Base-by-base conservation (phyloP, 2,113 vertebrate genomes). In the Pseudorhombus dupliciocellatus region DNA sequence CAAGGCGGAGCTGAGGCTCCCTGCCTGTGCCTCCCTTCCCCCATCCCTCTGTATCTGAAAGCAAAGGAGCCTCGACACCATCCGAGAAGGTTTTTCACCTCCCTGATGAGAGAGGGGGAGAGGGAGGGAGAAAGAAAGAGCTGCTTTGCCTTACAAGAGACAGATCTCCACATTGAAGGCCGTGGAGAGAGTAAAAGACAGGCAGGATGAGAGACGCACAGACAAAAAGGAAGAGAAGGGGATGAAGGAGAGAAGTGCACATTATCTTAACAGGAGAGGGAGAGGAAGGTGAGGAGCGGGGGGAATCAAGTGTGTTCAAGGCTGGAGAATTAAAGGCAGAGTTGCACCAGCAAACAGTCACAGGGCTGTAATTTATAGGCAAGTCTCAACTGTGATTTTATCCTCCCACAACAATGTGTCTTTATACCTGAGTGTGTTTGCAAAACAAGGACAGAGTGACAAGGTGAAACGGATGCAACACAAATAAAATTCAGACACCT, bases 1-100 rank as follows among this genome's bases (percentile, higher is more conserved):
- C 83, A 64, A 93, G 96, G 95, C 78, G 95, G 95, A 74, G 93
- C 81, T 60, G 75, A 48, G 67, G 65, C 75, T 67, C 70, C 42
- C 73, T 73, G 46, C 77, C 76, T 84, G 71, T 77, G 18, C 66
- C 21, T 22, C 67, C 82, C 84, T 89, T 89, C 81, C 83, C 86
- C 87, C 90, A 79, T 67, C 56, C 73, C 73, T 4, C 76, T 87
- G 79, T 77, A 80, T 82, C 83, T 89, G 77, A 88, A 73, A 85
- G 83, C 67, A 68, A 77, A 86, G 74, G 73, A 86, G 73, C 74
- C 76, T 72, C 52, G 7, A 84, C 79, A 77, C 79, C 77, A 83
- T 83, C 83, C 58, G 55, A 61, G 66, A 74, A 87, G 84, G 80
- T 84, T 80, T 88, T 89, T 84, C 84, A 87, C 80, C 83, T 88